Evolutionary conservation across 2,113 vertebrate genomes (phyloP), one percentile per base, ranked within the genome.

Genomic region (Neolamprologus ventralis): DNA sequence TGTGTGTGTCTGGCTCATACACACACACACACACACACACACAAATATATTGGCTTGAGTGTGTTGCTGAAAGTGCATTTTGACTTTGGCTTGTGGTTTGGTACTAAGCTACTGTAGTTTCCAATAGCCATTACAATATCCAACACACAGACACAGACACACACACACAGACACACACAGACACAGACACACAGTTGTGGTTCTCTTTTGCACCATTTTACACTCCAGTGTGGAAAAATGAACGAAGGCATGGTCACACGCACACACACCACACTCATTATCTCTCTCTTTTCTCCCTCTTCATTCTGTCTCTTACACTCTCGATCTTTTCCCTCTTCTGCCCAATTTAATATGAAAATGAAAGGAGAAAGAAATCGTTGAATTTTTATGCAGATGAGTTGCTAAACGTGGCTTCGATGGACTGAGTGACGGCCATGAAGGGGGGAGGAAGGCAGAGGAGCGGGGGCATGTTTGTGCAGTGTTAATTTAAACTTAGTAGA

Each of bases 381-480:
- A 90, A 85, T 92, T 91, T 92, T 91, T 71, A 95, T 96, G 94
- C 93, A 94, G 92, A 96, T 89, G 86, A 92, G 93, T 79, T 90
- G 86, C 93, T 95, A 93, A 95, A 94, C 10, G 10, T 13, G 19
- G n/a, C 40, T 53, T 53, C 7, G 26, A 19, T 17, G 45, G 71
- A 68, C 78, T 3, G 83, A 79, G 40, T 17, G 92, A 87, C 4
- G 9, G 47, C 49, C 7, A 19, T 12, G 80, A 73, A 47, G 47
- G 2, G 47, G 55, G 23, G 49, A 33, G 16, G 47, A 28, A 49
- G 7, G 54, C 7, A 19, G 42, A 31, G 23, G 10, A 7, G 12
- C n/a, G 1, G 21, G 80, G 35, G 10, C 6, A 28, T 26, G 7
- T 57, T 53, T 35, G 19, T 37, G 14, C 49, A 35, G 26, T 80